Evolutionary conservation across 2,888 invertebrate genomes (phyloP), one percentile per base, ranked within the genome.

Genomic region (Oscheius sp.): DNA sequence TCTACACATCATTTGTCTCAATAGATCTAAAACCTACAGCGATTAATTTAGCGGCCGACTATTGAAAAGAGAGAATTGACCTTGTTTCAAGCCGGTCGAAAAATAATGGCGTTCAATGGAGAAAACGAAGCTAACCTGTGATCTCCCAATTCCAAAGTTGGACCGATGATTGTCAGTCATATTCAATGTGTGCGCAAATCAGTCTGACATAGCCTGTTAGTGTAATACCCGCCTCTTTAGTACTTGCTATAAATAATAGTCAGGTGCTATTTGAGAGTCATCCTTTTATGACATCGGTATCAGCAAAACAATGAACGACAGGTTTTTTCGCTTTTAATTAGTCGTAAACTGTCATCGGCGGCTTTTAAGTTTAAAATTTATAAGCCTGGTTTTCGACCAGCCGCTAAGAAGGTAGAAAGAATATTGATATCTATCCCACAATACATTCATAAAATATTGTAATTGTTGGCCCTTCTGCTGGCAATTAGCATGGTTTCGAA

Each of bases 81-180:
- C 47, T 4, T 14, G 47, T 24, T 47, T 47, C 12, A 20, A 47
- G 22, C 47, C 20, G 47, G 24, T 20, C 47, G 2, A 2, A 6
- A 47, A 47, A 47, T 12, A 47, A 47, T 12, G 24, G 4, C 47
- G 41, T 17, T 17, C 41, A 20, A 20, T 20, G 22, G 8, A 24
- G 47, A 47, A 24, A 47, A 44, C 14, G 26, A 17, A 41, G 59
- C 59, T 59, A 44, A 59, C 59, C 59, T 59, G 59, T 44, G 59
- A 17, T n/a, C 59, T 38, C 41, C 59, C 6, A 38, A 26, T 38
- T n/a, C 59, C 26, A 38, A 59, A 59, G 44, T 26, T 41, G 30
- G 28, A 59, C 59, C 41, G 59, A 24, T 30, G 59, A 22, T 59
- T 59, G 59, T 59, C 59, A 44, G 59, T 59, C 44, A 59, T 59